These are phyloP conservation scores for Bucorvus abyssinicus DNA, from an alignment of 2,797 vertebrate genomes.

Conservation along the genomic window DNA sequence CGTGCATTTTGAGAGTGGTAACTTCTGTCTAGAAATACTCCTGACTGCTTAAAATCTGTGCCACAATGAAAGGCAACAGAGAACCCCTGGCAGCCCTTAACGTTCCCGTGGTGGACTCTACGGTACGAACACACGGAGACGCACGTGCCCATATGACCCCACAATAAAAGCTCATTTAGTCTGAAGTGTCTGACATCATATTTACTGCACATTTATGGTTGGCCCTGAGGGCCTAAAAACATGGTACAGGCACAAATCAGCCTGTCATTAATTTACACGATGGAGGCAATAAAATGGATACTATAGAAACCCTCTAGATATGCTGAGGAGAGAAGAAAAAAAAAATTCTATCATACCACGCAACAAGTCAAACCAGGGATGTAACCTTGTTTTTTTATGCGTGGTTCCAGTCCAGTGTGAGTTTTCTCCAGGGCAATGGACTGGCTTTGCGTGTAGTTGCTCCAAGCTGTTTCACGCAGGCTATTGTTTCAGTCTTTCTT, in stretches of 20 bases:
- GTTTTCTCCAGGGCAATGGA: not conserved
- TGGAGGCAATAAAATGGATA: not conserved
- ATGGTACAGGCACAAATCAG: not conserved
- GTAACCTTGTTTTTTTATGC: not conserved
- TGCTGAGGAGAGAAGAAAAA: not conserved
- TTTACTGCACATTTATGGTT: not conserved
- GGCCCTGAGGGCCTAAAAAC: not conserved
- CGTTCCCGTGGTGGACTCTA: not conserved
- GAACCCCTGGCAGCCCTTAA: not conserved
- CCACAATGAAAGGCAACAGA: not conserved
- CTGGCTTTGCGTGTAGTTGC: not conserved
- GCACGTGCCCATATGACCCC: too few species aligned
- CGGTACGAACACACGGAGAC: not conserved
- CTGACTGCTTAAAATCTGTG: not conserved
- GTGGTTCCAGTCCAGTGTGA: not conserved
- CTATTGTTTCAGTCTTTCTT: not conserved
- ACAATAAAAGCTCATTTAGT: not conserved
- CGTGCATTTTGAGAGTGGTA: not conserved
- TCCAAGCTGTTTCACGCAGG: not conserved
- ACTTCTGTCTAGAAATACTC: not conserved
- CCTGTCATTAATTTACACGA: not conserved
- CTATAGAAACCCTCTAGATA: not conserved
- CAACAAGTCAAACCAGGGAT: not conserved
- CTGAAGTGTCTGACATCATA: not conserved
- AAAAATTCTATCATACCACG: rapidly evolving